These are phyloP conservation scores for Baryphthengus martii DNA, from an alignment of 2,113 vertebrate species.

Conservation along the genomic window DNA sequence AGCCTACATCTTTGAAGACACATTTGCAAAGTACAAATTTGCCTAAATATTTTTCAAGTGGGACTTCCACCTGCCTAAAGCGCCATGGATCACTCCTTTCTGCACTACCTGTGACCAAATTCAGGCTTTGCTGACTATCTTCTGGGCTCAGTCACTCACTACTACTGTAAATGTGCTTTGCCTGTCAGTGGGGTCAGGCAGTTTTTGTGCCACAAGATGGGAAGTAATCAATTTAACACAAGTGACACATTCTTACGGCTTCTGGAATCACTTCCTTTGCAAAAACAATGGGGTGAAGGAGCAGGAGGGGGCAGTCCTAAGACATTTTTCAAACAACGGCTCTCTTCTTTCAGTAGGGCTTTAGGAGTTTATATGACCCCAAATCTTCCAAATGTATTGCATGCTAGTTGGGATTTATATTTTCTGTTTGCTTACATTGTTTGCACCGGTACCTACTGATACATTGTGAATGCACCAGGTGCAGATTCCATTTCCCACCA, in stretches of 20 bases:
- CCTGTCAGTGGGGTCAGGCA: neutral
- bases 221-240: constrained; percentile 25
- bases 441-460: neutral
- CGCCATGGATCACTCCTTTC: neutral
- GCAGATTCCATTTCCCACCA: neutral
- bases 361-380: neutral
- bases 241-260: neutral
- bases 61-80: neutral
- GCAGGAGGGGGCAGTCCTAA: neutral
- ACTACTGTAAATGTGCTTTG: neutral
- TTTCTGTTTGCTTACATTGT: neutral
- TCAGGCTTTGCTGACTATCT: neutral
- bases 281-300: neutral
- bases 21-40: neutral
- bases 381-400: neutral
- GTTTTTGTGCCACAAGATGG: neutral
- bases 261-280: constrained; percentile 25
- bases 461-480: neutral
- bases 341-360: neutral
- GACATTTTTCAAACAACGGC: neutral
- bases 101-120: neutral
- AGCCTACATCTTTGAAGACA: neutral
- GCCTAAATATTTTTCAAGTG: neutral
- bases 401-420: neutral
- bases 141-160: neutral